phyloP scores from a whole-genome alignment of 2,113 vertebrate species.

The Heteronetta atricapilla region DNA sequence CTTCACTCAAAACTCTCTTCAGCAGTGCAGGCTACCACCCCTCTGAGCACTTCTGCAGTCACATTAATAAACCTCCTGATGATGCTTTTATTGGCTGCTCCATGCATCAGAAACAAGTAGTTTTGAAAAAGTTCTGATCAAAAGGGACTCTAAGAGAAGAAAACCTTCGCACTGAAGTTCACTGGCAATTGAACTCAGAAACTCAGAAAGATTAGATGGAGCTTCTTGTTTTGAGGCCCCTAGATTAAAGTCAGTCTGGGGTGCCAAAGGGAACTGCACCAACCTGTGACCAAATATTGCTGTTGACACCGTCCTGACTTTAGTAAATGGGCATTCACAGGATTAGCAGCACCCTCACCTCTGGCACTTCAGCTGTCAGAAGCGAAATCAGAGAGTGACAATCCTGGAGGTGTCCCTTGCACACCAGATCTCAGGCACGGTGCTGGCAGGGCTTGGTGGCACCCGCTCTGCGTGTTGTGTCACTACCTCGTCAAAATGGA shows the following conservation, averaged over 20 bases:
- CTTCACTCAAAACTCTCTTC: constrained; percentile 62
- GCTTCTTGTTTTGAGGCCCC: neutral
- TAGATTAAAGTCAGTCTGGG: neutral
- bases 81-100: constrained; percentile 69
- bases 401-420: neutral
- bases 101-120: constrained; percentile 62
- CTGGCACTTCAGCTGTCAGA: neutral
- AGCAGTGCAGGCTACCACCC: constrained; percentile 12
- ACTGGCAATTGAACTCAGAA: neutral
- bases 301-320: neutral
- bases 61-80: constrained; percentile 71
- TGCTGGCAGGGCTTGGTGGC: neutral
- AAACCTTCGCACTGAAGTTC: constrained; percentile 8
- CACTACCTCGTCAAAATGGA: neutral
- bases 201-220: neutral
- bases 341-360: neutral
- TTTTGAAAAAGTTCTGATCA: constrained; percentile 28
- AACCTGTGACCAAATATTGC: neutral
- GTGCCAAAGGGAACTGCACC: neutral
- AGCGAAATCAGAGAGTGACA: neutral
- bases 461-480: neutral
- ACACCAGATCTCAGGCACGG: neutral
- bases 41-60: constrained; percentile 46
- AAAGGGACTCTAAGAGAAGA: constrained; percentile 29
- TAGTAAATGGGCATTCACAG: neutral